Percentiles rank a stretch among this genome's conserved stretches.
phyloP scores from a whole-genome alignment of 2,113 vertebrate genomes.

The Pipra filicauda region DNA sequence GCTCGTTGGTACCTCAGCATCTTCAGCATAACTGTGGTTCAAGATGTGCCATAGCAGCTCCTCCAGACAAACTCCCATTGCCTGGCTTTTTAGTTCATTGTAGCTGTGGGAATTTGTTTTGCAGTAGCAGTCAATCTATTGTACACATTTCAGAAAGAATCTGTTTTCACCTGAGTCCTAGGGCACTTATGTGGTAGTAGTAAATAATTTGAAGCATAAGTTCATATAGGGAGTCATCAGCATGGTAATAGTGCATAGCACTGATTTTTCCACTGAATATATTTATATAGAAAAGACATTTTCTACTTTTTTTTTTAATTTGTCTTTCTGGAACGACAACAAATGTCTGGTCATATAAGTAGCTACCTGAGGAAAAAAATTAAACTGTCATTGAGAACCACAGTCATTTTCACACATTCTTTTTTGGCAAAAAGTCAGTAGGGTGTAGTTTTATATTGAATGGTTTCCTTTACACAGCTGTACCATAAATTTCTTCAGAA shows the following conservation, averaged over 20 bases:
- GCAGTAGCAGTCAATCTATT: conserved; percentile 58
- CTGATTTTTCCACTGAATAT: not conserved
- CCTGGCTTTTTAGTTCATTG: conserved; percentile 59
- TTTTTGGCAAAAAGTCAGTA: conserved; percentile 54
- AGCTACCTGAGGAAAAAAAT: not conserved
- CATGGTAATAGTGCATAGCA: not conserved
- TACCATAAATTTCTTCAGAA: not conserved
- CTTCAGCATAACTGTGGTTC: not conserved
- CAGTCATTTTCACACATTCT: conserved; percentile 27
- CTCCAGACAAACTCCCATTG: conserved; percentile 56
- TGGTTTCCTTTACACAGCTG: not conserved
- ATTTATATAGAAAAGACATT: not conserved
- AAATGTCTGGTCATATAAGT: not conserved
- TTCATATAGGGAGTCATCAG: not conserved
- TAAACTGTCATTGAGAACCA: conserved; percentile 23
- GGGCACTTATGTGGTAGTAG: not conserved
- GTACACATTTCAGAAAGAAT: conserved; percentile 53
- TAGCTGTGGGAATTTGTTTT: conserved; percentile 69
- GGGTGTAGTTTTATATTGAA: not conserved
- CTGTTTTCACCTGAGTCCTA: conserved; percentile 43
- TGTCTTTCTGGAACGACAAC: not conserved
- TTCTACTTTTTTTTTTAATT: not conserved
- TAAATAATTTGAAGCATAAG: not conserved
- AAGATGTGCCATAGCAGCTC: conserved; percentile 36
- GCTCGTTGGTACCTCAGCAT: not conserved